Conservation (phyloP, 2,113 vertebrate species). For the Gadus macrocephalus region DNA sequence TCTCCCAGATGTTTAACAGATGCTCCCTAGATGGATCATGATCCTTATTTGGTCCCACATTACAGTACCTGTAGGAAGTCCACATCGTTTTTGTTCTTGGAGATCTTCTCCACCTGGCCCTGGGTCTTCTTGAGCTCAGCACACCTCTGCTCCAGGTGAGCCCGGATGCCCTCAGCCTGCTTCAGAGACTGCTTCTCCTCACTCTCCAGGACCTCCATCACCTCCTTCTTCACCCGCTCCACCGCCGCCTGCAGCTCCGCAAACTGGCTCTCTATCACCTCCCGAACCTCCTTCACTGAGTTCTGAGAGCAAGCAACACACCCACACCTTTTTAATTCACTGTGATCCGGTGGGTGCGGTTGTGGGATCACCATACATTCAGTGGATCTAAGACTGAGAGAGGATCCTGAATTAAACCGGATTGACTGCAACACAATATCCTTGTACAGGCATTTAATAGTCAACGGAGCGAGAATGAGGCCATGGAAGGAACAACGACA, state of each 20-base stretch:
- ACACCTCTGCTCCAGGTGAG: constrained; percentile 72
- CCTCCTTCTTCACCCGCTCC: constrained; percentile 68
- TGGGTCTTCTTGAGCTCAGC: constrained; percentile 69
- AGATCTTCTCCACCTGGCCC: constrained; percentile 69
- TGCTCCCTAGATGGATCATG: too few relatives aligned
- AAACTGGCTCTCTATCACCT: constrained; percentile 73
- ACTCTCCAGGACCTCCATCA: constrained; percentile 72
- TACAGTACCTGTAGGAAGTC: constrained; percentile 77
- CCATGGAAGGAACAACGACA: too few relatives aligned
- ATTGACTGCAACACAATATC: too few relatives aligned
- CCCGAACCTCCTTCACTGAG: constrained; percentile 75
- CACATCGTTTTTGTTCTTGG: constrained; percentile 65
- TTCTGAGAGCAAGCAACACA: constrained; percentile 50
- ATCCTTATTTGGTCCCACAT: too few relatives aligned
- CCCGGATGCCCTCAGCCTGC: constrained; percentile 75
- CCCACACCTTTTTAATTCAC: too few relatives aligned
- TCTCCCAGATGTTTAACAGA: too few relatives aligned
- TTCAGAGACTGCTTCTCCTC: constrained; percentile 72
- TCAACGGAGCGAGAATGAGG: too few relatives aligned
- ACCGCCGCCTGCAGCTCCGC: constrained; percentile 66
- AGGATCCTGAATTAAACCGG: too few relatives aligned
- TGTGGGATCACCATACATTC: too few relatives aligned
- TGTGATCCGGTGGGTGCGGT: too few relatives aligned
- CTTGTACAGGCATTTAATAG: too few relatives aligned
- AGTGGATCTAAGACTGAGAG: too few relatives aligned